Evolutionary conservation across 2,797 vertebrate species (phyloP).

Genomic region (Neosilurus hyrtlii): DNA sequence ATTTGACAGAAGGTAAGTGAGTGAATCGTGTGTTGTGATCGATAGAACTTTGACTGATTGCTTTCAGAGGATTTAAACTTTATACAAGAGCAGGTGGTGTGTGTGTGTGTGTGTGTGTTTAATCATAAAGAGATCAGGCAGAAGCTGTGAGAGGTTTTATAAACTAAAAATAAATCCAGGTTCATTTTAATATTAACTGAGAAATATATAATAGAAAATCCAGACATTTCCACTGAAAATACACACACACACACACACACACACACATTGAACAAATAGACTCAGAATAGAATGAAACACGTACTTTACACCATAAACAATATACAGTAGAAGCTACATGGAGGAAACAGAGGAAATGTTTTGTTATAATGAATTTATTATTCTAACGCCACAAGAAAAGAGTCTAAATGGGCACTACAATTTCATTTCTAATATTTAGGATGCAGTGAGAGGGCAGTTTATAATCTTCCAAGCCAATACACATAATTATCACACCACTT

Average conservation of each 20-base stretch:
- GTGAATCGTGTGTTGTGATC: not conserved
- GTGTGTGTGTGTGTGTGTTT: not conserved
- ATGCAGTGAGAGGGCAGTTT: not conserved
- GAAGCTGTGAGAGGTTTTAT: too few species aligned
- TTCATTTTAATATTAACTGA: too few species aligned
- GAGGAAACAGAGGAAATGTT: not conserved
- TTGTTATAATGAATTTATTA: not conserved
- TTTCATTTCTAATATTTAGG: not conserved
- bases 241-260: constrained; percentile 2
- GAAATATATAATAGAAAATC: too few species aligned
- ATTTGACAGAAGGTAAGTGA: constrained; percentile 24
- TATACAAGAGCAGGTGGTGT: too few species aligned
- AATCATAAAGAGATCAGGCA: too few species aligned
- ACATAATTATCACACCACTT: not conserved
- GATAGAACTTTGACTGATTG: too few species aligned
- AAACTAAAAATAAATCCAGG: too few species aligned
- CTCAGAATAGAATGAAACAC: not conserved
- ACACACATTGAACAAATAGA: constrained; percentile 1
- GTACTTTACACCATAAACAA: not conserved
- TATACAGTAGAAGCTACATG: not conserved
- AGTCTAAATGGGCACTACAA: not conserved
- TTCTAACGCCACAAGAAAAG: not conserved
- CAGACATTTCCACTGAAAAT: not conserved
- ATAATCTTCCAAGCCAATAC: not conserved
- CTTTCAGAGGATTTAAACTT: too few species aligned